These are phyloP conservation scores for Crotalus tigris DNA, from an alignment of 2,113 vertebrate genomes.

Conservation along the genomic window DNA sequence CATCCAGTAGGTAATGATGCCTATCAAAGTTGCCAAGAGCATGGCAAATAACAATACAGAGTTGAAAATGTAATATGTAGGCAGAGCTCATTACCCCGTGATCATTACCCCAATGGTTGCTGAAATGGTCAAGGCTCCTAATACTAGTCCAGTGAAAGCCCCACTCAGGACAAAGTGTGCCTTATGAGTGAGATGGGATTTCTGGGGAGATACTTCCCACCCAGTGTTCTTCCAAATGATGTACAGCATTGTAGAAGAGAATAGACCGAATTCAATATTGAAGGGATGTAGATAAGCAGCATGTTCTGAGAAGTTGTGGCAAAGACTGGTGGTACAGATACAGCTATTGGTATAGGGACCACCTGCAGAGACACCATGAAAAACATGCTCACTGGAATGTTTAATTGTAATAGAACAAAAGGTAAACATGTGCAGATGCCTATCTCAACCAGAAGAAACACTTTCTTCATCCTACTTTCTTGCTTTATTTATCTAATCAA, in stretches of 20 bases:
- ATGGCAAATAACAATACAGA: slow-evolving; percentile 40
- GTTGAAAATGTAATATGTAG: slow-evolving; percentile 49
- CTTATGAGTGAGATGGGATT: background rate
- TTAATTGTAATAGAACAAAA: background rate
- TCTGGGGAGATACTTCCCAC: background rate
- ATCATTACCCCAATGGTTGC: slow-evolving; percentile 53
- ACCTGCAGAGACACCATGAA: background rate
- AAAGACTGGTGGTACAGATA: slow-evolving; percentile 39
- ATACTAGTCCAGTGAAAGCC: slow-evolving; percentile 39
- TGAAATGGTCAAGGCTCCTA: slow-evolving; percentile 47
- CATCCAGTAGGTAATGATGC: slow-evolving; percentile 30
- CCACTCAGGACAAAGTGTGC: slow-evolving; percentile 36
- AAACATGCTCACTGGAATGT: background rate
- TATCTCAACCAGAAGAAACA: background rate
- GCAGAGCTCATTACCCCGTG: slow-evolving; percentile 30
- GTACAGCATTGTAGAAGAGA: slow-evolving; percentile 53
- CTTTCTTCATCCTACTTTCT: background rate
- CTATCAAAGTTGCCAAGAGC: slow-evolving; percentile 43
- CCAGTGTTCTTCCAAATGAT: slow-evolving; percentile 55
- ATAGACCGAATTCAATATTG: slow-evolving; percentile 54
- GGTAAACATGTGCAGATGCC: background rate
- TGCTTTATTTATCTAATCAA: background rate
- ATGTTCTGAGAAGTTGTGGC: slow-evolving; percentile 50
- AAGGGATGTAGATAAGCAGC: slow-evolving; percentile 46
- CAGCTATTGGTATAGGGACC: slow-evolving; percentile 34